These are phyloP conservation scores for Neotoxoptera formosana DNA, from an alignment of 1,140 invertebrate genomes.

Conservation along the genomic window DNA sequence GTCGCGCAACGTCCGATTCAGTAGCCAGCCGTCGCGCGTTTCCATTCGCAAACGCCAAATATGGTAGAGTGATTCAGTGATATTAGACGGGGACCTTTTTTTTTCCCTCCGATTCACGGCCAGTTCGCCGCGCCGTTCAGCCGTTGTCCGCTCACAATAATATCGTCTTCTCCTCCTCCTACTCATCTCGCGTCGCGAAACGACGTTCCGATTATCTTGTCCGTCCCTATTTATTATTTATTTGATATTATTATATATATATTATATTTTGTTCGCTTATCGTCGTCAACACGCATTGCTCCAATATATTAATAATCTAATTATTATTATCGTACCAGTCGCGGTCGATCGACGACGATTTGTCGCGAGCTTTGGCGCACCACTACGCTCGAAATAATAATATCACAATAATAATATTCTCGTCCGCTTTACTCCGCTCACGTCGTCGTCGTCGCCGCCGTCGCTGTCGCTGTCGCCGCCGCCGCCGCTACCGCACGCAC, in stretches of 20 bases:
- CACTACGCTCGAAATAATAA: not conserved
- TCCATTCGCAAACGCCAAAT: constrained; percentile 53
- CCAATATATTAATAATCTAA: not conserved
- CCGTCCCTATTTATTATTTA: not conserved
- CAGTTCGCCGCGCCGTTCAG: constrained; percentile 11
- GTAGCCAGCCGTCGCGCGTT: constrained; percentile 22
- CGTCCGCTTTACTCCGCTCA: not conserved
- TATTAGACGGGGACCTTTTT: constrained; percentile 30
- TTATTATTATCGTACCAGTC: not conserved
- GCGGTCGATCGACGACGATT: not conserved
- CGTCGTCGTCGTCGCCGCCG: too few relatives aligned
- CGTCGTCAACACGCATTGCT: not conserved
- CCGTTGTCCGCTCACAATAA: not conserved
- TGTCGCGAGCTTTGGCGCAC: not conserved
- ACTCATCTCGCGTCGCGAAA: not conserved
- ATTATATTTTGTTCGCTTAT: not conserved
- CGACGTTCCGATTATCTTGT: constrained; percentile 12
- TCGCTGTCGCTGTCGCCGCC: too few relatives aligned
- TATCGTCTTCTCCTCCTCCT: not conserved
- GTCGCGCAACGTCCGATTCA: not conserved
- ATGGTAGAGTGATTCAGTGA: constrained; percentile 49
- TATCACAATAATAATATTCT: not conserved
- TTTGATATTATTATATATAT: not conserved
- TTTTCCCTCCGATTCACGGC: constrained; percentile 51
- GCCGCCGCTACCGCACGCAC: not conserved